Percentiles rank a stretch among this genome's conserved stretches.
Conservation (phyloP, 2,888 invertebrate species). For the Epinotia demarniana region DNA sequence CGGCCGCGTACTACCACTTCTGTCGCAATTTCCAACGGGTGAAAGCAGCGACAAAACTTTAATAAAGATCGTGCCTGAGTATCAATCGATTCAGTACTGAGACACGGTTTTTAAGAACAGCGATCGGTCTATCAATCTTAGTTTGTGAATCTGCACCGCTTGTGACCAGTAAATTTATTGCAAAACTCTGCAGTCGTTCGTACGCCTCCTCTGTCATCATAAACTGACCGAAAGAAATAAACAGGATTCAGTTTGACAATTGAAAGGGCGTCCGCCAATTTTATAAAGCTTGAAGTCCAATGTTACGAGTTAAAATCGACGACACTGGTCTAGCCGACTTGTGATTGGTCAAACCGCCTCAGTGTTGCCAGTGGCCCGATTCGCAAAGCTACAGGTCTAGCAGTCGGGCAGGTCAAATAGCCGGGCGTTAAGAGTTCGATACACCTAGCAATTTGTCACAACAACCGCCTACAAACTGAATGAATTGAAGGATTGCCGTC, state of each 20-base stretch:
- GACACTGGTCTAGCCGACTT: background rate
- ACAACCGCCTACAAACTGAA: no score
- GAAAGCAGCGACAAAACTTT: background rate
- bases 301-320: background rate
- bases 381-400: background rate
- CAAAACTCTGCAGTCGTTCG: background rate
- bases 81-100: slow-evolving; percentile 15
- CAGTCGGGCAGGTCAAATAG: background rate
- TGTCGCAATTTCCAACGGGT: no score
- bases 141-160: no score
- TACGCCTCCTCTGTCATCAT: background rate
- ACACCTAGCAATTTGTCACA: no score
- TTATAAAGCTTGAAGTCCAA: background rate
- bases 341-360: background rate
- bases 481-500: no score
- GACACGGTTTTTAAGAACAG: background rate
- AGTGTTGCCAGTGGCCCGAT: background rate
- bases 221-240: background rate
- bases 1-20: background rate
- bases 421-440: no score
- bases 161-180: no score
- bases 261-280: no score
- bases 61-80: slow-evolving; percentile 1
- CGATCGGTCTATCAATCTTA: background rate
- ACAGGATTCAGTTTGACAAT: no score